phyloP scores from a whole-genome alignment of 2,113 vertebrate genomes.

The Leiothrix lutea region DNA sequence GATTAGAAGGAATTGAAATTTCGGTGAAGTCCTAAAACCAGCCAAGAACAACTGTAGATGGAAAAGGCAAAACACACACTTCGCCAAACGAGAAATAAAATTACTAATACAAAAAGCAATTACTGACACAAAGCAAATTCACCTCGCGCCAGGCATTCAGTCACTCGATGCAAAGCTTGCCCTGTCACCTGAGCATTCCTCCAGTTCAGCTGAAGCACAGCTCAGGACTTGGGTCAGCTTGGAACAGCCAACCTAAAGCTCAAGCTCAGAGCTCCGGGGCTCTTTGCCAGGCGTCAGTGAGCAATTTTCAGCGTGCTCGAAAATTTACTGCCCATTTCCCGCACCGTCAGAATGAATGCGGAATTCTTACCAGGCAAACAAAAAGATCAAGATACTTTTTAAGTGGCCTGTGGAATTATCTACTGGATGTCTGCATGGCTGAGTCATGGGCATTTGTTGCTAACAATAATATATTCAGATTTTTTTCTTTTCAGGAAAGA shows the following conservation, averaged over 20 bases:
- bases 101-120: background rate
- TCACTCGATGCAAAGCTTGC: background rate
- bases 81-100: background rate
- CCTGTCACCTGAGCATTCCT: background rate
- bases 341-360: constrained; percentile 11
- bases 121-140: background rate
- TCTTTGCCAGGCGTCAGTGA: background rate
- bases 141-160: background rate
- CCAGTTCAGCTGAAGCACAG: background rate
- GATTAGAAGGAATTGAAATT: background rate
- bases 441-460: constrained; percentile 43
- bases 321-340: constrained; percentile 38
- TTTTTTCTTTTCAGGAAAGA: constrained; percentile 61
- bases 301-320: background rate
- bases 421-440: constrained; percentile 55
- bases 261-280: background rate
- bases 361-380: constrained; percentile 56
- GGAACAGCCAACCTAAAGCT: background rate
- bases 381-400: constrained; percentile 62
- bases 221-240: background rate
- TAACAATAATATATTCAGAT: constrained; percentile 66
- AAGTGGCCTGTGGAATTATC: constrained; percentile 53
- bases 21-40: background rate
- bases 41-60: background rate
- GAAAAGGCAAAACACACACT: background rate